Conservation (phyloP, 2,888 invertebrate genomes). For the Epiperipatus broadwayi region DNA sequence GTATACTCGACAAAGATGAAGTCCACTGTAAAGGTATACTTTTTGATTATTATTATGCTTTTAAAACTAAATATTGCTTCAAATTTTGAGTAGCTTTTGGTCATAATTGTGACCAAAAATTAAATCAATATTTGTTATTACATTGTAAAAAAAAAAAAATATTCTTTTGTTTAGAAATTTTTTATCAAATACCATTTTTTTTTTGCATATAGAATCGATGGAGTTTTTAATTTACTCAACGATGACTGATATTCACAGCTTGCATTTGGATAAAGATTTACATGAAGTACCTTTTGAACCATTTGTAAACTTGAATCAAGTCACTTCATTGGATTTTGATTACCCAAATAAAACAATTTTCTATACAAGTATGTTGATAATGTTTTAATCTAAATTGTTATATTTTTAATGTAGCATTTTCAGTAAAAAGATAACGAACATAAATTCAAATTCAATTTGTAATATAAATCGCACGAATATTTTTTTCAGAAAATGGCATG, state of each 20-base stretch:
- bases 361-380: slow-evolving; percentile 44
- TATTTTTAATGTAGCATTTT: not conserved
- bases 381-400: not conserved
- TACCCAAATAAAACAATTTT: slow-evolving; percentile 65
- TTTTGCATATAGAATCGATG: slow-evolving; percentile 38
- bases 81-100: too few relatives aligned
- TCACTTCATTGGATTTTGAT: slow-evolving; percentile 88
- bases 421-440: not conserved
- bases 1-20: slow-evolving; percentile 41
- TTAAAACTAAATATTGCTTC: too few relatives aligned
- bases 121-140: too few relatives aligned
- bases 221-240: slow-evolving; percentile 87
- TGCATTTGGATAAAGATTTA: slow-evolving; percentile 64
- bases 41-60: too few relatives aligned
- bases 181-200: slow-evolving; percentile 12
- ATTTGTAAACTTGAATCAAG: slow-evolving; percentile 60
- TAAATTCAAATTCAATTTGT: not conserved
- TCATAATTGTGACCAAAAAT: too few relatives aligned
- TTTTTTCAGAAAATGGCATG: too few relatives aligned
- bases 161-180: not conserved
- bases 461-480: slow-evolving; percentile 5
- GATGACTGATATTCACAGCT: slow-evolving; percentile 72
- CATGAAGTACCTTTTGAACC: slow-evolving; percentile 67
- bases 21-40: slow-evolving; percentile 29
- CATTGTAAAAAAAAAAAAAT: not conserved